Conservation (phyloP, 1,140 invertebrate genomes). For the Drosophila willistoni region DNA sequence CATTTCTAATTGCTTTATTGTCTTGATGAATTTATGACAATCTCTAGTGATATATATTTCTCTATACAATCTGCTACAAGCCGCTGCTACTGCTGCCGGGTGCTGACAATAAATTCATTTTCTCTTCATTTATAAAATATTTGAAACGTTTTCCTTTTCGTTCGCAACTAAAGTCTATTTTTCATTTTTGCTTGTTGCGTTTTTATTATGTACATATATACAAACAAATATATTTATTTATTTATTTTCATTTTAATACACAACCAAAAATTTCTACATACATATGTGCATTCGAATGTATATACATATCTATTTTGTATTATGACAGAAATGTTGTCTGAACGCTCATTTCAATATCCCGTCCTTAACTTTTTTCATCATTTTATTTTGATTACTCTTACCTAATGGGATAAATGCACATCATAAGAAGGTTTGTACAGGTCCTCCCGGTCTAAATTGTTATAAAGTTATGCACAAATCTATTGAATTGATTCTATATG, state of each 20-base stretch:
- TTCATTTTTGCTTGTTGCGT: constrained; percentile 57
- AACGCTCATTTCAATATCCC: constrained; percentile 36
- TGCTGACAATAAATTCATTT: constrained; percentile 73
- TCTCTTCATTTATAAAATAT: constrained; percentile 60
- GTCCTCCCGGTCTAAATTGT: too few species aligned
- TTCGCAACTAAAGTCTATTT: constrained; percentile 53
- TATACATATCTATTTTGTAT: constrained; percentile 65
- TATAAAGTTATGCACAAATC: too few species aligned
- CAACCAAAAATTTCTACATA: neutral
- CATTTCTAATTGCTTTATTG: constrained; percentile 22
- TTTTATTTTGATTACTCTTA: constrained; percentile 17
- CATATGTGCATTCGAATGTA: neutral
- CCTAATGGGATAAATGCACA: neutral
- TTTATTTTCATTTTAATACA: constrained; percentile 74
- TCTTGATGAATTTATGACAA: constrained; percentile 21
- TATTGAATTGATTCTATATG: too few species aligned
- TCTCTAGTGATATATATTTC: constrained; percentile 12
- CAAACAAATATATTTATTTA: constrained; percentile 45
- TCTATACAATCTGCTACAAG: constrained; percentile 21
- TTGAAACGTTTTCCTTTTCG: constrained; percentile 48
- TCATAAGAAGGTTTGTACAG: too few species aligned
- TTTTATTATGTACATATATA: constrained; percentile 27
- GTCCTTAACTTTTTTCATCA: constrained; percentile 38
- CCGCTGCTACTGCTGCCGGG: constrained; percentile 18
- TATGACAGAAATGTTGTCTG: constrained; percentile 71